These are phyloP conservation scores for Eilema griseolum DNA, from an alignment of 2,888 invertebrate genomes.

Conservation along the genomic window DNA sequence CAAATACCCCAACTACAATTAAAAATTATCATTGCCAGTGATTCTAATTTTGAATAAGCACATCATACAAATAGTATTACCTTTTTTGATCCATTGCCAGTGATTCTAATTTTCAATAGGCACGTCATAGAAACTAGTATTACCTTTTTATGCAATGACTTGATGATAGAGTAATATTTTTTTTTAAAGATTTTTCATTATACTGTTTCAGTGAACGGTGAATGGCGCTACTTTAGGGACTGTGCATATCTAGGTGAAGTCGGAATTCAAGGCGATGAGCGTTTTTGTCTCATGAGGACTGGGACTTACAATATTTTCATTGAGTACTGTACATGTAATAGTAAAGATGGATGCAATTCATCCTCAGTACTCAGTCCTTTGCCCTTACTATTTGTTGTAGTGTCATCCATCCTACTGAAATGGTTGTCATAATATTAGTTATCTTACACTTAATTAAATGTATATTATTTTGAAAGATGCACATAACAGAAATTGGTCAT, in stretches of 20 bases:
- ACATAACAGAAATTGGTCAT: background rate
- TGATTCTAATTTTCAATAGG: no score
- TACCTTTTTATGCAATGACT: background rate
- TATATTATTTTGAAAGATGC: background rate
- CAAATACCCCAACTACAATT: no score
- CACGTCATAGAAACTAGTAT: no score
- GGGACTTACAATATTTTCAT: constrained; percentile 97
- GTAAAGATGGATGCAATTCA: constrained; percentile 96
- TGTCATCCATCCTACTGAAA: constrained; percentile 33
- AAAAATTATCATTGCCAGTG: background rate
- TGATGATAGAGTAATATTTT: background rate
- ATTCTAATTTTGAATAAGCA: background rate
- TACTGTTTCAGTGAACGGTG: constrained; percentile 90
- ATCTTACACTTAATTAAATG: background rate
- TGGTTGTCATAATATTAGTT: constrained; percentile 32
- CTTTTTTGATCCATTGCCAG: no score
- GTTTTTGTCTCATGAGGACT: constrained; percentile 96
- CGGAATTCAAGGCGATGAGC: constrained; percentile 95
- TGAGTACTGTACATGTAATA: constrained; percentile 97
- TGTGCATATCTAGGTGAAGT: constrained; percentile 97
- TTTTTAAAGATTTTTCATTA: background rate
- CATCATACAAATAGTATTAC: no score
- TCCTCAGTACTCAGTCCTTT: constrained; percentile 78
- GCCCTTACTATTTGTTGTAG: constrained; percentile 55
- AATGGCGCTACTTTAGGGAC: constrained; percentile 95